Evolutionary conservation across 2,888 invertebrate genomes (phyloP).

Genomic region (Fragum sueziense): DNA sequence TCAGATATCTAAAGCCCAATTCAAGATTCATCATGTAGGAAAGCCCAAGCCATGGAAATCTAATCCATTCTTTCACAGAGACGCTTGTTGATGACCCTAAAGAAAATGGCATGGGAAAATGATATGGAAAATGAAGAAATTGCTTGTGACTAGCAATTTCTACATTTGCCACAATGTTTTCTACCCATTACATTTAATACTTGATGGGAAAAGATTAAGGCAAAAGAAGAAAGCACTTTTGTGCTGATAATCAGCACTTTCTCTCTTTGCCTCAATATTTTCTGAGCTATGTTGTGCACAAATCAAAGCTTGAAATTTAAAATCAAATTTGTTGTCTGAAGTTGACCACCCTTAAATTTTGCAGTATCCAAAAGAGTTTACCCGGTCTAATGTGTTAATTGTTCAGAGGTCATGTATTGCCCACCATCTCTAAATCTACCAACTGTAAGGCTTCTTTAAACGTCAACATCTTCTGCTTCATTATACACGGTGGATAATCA

Average conservation of each 20-base stretch:
- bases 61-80: neutral
- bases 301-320: too few species aligned
- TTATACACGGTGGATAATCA: too few species aligned
- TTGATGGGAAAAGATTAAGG: neutral
- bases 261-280: too few species aligned
- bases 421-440: conserved; percentile 69
- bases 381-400: neutral
- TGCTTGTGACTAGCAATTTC: neutral
- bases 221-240: neutral
- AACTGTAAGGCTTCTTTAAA: conserved; percentile 75
- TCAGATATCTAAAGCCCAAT: too few species aligned
- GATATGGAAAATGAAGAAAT: neutral
- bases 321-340: neutral
- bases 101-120: neutral
- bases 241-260: too few species aligned
- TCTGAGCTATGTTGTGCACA: too few species aligned
- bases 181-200: too few species aligned
- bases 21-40: too few species aligned
- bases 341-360: neutral
- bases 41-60: too few species aligned
- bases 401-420: conserved; percentile 6
- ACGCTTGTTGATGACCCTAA: neutral
- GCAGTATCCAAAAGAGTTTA: neutral
- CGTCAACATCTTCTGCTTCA: conserved; percentile 71
- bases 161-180: neutral